Conservation (phyloP, 2,113 vertebrate species). For the Struthidea cinerea region DNA sequence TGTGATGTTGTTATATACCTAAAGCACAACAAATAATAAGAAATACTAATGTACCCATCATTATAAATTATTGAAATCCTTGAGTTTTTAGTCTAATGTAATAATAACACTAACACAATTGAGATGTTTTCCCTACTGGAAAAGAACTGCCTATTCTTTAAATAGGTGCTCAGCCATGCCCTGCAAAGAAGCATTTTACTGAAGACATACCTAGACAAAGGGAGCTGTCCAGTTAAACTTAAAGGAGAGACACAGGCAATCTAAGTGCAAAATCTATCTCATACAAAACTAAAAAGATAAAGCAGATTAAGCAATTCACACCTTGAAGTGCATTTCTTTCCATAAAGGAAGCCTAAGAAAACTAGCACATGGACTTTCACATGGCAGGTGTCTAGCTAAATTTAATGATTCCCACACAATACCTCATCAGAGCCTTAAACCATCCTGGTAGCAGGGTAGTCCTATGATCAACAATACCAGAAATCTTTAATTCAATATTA, state of each 20-base stretch:
- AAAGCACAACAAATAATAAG: neutral
- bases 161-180: neutral
- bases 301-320: neutral
- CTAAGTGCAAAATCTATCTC: neutral
- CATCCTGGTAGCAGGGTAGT: no score
- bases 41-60: neutral
- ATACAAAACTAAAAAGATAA: neutral
- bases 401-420: neutral
- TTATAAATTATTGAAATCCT: neutral
- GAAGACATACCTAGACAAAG: neutral
- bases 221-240: neutral
- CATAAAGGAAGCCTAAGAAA: neutral
- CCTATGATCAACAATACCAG: neutral
- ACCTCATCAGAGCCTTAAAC: neutral
- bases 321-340: neutral
- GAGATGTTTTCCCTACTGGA: neutral
- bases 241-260: neutral
- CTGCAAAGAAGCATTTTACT: neutral
- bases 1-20: constrained; percentile 81
- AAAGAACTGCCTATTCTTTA: neutral
- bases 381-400: neutral
- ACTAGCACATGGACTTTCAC: neutral
- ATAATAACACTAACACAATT: neutral
- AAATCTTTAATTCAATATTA: neutral
- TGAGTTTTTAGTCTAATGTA: neutral